phyloP scores from a whole-genome alignment of 2,797 vertebrate genomes.

The Hirundo rustica region DNA sequence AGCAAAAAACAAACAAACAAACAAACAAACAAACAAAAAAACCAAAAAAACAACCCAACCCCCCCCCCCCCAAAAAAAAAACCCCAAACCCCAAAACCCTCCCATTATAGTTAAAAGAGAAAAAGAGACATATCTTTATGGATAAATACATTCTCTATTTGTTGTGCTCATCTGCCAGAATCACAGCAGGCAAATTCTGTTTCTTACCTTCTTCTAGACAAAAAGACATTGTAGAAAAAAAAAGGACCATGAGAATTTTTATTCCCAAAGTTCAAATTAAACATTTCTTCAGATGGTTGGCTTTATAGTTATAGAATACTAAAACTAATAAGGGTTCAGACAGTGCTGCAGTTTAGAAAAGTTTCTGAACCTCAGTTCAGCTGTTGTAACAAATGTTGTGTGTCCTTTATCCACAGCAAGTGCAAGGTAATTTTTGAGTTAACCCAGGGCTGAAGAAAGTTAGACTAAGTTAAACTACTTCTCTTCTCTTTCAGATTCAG shows the following conservation, averaged over 20 bases:
- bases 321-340: neutral
- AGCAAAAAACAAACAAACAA: too few relatives aligned
- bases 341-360: neutral
- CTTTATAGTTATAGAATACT: neutral
- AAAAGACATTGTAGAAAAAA: conserved; percentile 23
- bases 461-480: neutral
- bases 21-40: too few relatives aligned
- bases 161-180: neutral
- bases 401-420: neutral
- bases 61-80: too few relatives aligned
- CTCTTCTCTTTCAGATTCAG: neutral
- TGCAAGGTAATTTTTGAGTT: neutral
- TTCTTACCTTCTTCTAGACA: neutral
- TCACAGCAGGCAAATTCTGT: neutral
- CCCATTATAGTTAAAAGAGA: neutral
- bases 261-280: neutral
- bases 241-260: neutral
- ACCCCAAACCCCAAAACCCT: too few relatives aligned
- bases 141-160: conserved; percentile 10
- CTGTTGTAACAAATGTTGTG: neutral
- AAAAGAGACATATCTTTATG: neutral
- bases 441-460: neutral
- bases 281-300: neutral
- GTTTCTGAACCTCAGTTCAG: neutral
- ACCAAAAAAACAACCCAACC: too few relatives aligned